Evolutionary conservation across 2,113 vertebrate genomes (phyloP), one percentile per base, ranked within the genome.

Genomic region (Nerophis lumbriciformis): DNA sequence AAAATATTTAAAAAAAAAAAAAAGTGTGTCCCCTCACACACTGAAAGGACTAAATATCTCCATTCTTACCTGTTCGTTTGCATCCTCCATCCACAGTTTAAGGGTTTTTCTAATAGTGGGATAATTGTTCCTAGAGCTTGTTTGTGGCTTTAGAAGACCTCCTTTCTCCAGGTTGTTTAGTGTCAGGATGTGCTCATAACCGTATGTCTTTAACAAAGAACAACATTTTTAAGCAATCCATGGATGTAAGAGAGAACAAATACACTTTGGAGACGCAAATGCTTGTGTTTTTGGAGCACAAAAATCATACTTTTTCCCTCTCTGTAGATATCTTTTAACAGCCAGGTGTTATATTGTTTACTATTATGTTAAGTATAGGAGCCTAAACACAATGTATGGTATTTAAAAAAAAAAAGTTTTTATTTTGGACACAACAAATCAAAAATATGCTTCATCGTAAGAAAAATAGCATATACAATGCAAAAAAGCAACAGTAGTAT

Each of bases 51-150:
- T 60, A 13, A 16, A 63, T 45, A 0, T 6, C 7, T 15, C 10
- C 14, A 48, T 36, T 59, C 4, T 12, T 53, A 95, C 97, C 86
- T 98, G 96, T 21, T 99, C 97, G 0, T 99, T 99, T 8, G 97
- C 92, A 1, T 99, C 97, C 36, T 98, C 95, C 96, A 98, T 96
- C 96, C 96, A 98, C 52, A 99, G 88, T 59, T 96, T 96, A 9
- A 99, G 76, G 0, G 97, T 99, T 69, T 99, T 99, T 74, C 97
- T 90, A 61, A 99, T 95, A 0, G 95, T 99, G 5, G 97, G 97
- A 84, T 96, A 96, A 79, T 93, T 98, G 62, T 99, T 99, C 69
- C 96, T 91, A 5, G 93, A 90, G 11, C 88, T 83, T 0, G 81
- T 80, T 85, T 99, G 97, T 1, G 71, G 81, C 68, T 93, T 95